Evolutionary conservation across 2,888 invertebrate species (phyloP).

Genomic region (Argynnis bischoffii): DNA sequence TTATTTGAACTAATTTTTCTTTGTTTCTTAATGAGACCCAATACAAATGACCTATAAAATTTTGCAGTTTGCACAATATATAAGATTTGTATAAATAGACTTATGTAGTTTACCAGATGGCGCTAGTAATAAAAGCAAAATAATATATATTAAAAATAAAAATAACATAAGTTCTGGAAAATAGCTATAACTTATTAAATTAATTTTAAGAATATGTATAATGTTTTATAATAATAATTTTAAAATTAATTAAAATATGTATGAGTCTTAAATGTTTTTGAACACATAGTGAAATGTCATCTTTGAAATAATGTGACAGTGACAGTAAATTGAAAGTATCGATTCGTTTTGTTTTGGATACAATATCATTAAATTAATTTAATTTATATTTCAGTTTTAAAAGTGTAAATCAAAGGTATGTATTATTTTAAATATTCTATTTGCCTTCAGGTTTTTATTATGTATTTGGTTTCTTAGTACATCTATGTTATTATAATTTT

Average conservation of each 20-base stretch:
- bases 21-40: no score
- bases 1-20: no score
- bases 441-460: background rate
- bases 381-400: background rate
- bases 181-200: no score
- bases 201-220: background rate
- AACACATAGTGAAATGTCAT: background rate
- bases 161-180: no score
- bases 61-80: no score
- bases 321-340: conserved; percentile 11
- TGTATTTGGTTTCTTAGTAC: background rate
- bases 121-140: no score
- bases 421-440: background rate
- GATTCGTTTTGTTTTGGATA: conserved; percentile 20
- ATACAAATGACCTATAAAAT: no score
- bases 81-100: no score
- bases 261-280: background rate
- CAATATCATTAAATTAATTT: background rate
- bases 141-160: no score
- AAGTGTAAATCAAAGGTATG: conserved; percentile 1
- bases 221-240: background rate
- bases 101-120: no score
- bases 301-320: background rate
- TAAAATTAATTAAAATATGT: background rate
- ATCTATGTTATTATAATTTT: no score